phyloP scores from a whole-genome alignment of 2,888 invertebrate species.

The Sinodicranocentrus sp. region DNA sequence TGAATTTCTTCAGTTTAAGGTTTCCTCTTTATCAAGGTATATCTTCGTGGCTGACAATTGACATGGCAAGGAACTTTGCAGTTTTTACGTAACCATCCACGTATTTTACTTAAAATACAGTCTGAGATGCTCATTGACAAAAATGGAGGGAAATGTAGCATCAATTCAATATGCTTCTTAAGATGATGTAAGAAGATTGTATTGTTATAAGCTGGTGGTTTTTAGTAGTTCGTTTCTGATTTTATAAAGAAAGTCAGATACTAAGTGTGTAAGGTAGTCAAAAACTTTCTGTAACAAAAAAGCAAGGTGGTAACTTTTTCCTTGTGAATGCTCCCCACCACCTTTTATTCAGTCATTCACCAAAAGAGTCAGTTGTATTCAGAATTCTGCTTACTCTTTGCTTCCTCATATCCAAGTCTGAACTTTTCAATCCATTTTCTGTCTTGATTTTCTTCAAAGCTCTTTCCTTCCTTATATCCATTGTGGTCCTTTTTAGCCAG shows the following conservation, averaged over 20 bases:
- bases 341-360: conserved; percentile 22
- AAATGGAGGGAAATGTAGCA: no score
- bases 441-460: not conserved
- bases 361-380: not conserved
- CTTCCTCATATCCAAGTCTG: conserved; percentile 1
- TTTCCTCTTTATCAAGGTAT: no score
- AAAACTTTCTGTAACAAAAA: conserved; percentile 3
- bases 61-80: no score
- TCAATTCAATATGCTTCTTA: no score
- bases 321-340: not conserved
- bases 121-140: no score
- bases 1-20: no score
- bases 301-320: not conserved
- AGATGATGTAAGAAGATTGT: not conserved
- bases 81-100: no score
- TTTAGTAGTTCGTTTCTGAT: no score
- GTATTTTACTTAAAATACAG: no score
- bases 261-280: no score
- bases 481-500: not conserved
- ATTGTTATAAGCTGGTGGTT: not conserved
- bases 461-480: not conserved
- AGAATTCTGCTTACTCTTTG: conserved; percentile 4
- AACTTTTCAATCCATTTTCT: conserved; percentile 36
- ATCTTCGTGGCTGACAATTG: no score
- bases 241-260: not conserved